A percentile compares a stretch with the other conserved stretches of the same genome.
These are phyloP conservation scores for Cheilosia impressa DNA, from an alignment of 2,888 invertebrate species.

Conservation along the genomic window DNA sequence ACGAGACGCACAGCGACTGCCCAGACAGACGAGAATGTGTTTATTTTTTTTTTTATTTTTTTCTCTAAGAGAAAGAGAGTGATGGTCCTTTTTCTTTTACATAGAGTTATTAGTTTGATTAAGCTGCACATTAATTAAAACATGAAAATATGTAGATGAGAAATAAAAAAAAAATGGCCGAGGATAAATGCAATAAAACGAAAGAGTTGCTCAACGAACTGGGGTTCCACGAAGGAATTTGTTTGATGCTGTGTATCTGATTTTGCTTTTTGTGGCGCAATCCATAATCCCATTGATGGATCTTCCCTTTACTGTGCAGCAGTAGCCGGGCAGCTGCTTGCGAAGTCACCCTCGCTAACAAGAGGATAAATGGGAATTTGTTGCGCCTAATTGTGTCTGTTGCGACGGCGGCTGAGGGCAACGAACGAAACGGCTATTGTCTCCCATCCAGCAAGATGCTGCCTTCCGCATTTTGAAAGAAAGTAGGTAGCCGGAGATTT, in stretches of 20 bases:
- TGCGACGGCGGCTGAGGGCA: slow-evolving; percentile 48
- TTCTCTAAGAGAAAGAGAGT: slow-evolving; percentile 3
- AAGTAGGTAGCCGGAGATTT: slow-evolving; percentile 43
- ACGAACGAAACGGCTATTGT: slow-evolving; percentile 59
- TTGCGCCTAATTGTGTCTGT: slow-evolving; percentile 61
- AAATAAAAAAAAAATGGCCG: neutral
- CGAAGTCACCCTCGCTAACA: slow-evolving; percentile 64
- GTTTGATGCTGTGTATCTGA: slow-evolving; percentile 2
- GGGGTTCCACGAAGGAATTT: slow-evolving; percentile 15
- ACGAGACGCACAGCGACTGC: slow-evolving; percentile 22
- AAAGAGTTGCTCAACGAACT: slow-evolving; percentile 63
- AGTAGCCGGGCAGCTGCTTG: slow-evolving; percentile 31
- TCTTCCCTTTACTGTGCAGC: slow-evolving; percentile 13
- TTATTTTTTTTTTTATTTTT: neutral
- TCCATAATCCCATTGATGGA: slow-evolving; percentile 41
- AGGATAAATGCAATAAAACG: slow-evolving; percentile 23
- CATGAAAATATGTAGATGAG: slow-evolving; percentile 39
- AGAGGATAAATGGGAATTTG: slow-evolving; percentile 22
- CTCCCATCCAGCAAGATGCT: slow-evolving; percentile 46
- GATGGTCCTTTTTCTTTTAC: slow-evolving; percentile 50
- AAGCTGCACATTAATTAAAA: slow-evolving; percentile 69
- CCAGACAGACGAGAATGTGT: slow-evolving; percentile 2
- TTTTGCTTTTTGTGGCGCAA: slow-evolving; percentile 32
- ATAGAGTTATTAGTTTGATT: slow-evolving; percentile 64
- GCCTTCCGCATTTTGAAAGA: slow-evolving; percentile 54